Base-by-base conservation (phyloP, 2,888 invertebrate species). In the Mesopsocus fuscifrons region DNA sequence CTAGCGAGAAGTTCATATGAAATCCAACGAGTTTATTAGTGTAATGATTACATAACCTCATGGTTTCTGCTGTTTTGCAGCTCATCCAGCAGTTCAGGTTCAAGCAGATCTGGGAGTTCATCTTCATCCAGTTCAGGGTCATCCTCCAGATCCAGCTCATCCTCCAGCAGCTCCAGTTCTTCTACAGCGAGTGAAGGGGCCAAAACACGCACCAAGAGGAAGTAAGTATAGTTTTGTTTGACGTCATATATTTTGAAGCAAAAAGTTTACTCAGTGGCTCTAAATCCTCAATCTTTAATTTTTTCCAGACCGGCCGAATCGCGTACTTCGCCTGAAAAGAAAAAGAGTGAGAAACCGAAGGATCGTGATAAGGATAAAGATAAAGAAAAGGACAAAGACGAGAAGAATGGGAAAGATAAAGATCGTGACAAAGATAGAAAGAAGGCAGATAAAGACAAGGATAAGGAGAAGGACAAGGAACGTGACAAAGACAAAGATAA, bases 141-240 rank as follows among this genome's bases (percentile, higher is more conserved):
- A 0, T 74, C 78, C 46, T 79, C 77, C 1, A 72, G 77, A 11
- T 83, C 84, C 0, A 73, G 77, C 42, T 85, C 79, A 6, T 77
- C 76, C 1, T 87, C 80, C 0, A 82, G 79, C 55, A 81, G 79
- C 51, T 81, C 82, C 1, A 74, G 71, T 34, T 67, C 60, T 51
- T 69, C 61, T 21, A 63, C 63, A 2, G 63, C 69, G 2, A 60
- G 75, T 47, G 71, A 77, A 30, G 60, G 75, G 35, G 67, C 74
- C 35, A 69, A 77, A 21, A 68, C 72, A 43, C 67, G 72, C 47
- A 66, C 71, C 38, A 74, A 76, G 62, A 65, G 76, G 60, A 68
- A 74, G 74, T 67, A 64, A 62, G 59, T 59, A 54, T 6, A 33
- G 41, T 46, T n/a, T n/a, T n/a, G n/a, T n/a, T 33, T 16, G 15